Percentiles rank a stretch among this genome's conserved stretches.
phyloP scores from a whole-genome alignment of 2,113 vertebrate species.

The Alouatta palliata region DNA sequence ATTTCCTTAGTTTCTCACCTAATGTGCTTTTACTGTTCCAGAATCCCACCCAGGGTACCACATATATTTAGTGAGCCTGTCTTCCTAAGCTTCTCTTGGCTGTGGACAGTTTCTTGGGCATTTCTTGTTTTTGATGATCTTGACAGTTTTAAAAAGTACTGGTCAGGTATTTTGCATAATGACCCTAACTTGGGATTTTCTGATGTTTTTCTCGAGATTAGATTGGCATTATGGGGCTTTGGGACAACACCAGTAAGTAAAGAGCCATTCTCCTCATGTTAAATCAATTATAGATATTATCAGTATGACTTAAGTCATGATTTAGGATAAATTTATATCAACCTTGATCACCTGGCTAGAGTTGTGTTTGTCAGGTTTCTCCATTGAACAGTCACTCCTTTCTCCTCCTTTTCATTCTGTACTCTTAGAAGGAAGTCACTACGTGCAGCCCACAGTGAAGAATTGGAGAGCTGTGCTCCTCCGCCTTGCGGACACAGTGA shows the following conservation, averaged over 20 bases:
- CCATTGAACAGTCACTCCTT: neutral
- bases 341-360: neutral
- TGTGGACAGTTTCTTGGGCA: neutral
- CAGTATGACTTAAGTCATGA: neutral
- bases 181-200: neutral
- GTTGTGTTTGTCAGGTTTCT: neutral
- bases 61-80: neutral
- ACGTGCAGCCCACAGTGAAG: neutral
- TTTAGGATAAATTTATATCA: neutral
- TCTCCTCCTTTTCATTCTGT: neutral
- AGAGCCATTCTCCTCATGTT: neutral
- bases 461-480: neutral
- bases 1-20: neutral
- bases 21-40: neutral
- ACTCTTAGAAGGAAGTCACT: neutral
- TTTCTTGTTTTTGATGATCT: neutral
- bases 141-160: neutral
- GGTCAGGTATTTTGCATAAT: neutral
- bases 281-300: neutral
- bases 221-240: neutral
- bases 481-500: neutral
- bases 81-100: neutral
- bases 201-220: neutral
- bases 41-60: neutral
- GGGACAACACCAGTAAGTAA: neutral